Evolutionary conservation across 2,113 vertebrate species (phyloP).

Genomic region (Psilopsiagon aymara): DNA sequence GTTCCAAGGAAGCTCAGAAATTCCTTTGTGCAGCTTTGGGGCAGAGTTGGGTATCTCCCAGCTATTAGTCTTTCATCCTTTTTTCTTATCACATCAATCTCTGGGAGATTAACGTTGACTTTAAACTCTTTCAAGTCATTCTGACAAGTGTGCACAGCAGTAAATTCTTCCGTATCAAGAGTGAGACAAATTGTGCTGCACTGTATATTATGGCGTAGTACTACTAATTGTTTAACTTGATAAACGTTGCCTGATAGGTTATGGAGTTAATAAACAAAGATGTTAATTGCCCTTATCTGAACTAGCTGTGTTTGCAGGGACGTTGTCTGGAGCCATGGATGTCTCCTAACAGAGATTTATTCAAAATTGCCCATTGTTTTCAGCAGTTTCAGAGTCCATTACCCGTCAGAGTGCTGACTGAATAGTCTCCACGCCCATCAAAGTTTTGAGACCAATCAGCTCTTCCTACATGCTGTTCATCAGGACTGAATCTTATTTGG

Average conservation of each 20-base stretch:
- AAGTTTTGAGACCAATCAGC: not conserved
- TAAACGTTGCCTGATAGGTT: conserved; percentile 45
- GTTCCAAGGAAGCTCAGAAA: not conserved
- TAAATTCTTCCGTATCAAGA: conserved; percentile 45
- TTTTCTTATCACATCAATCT: not conserved
- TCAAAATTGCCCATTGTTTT: conserved; percentile 42
- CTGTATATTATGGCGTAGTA: not conserved
- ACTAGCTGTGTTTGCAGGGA: conserved; percentile 20
- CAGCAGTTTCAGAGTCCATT: conserved; percentile 45
- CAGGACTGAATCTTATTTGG: not conserved
- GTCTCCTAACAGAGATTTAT: conserved; percentile 53
- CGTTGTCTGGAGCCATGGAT: not conserved
- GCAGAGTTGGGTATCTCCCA: not conserved
- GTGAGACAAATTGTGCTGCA: conserved; percentile 3
- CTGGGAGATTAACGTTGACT: not conserved
- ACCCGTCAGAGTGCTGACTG: not conserved
- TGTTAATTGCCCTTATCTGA: conserved; percentile 63
- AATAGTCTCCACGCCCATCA: conserved; percentile 10
- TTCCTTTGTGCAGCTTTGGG: not conserved
- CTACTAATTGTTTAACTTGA: conserved; percentile 51
- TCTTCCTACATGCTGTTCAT: not conserved
- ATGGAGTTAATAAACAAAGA: conserved; percentile 51
- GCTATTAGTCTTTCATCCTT: not conserved
- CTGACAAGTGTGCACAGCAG: not conserved
- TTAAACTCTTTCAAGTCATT: not conserved